Evolutionary conservation across 2,888 invertebrate genomes (phyloP), one percentile per base, ranked within the genome.

Genomic region (Cyclophora punctaria): DNA sequence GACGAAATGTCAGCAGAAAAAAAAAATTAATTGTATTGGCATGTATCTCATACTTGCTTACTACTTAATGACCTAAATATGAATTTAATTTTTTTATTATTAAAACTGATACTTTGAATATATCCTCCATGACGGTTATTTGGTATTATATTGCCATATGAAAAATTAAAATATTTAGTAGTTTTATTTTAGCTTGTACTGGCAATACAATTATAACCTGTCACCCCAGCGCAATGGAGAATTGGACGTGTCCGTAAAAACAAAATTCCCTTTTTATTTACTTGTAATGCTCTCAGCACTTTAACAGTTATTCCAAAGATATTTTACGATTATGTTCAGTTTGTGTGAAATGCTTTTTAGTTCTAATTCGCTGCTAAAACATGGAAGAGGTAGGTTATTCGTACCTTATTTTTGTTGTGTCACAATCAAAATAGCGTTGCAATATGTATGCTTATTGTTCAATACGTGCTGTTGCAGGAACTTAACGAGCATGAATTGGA

Each of bases 401-500:
- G 68, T 77, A 78, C 64, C 66, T 70, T 78, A 75, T 75, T 75
- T 79, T 76, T 78, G 75, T 81, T 80, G 76, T 83, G 79, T 84
- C 78, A 80, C 74, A 67, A 55, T 49, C 57, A 57, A 51, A 56
- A 58, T 53, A 54, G 46, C 47, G 45, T 47, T 34, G 20, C 46
- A 45, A 44, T 51, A 49, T 64, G 65, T 67, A 53, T 68, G 67
- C 54, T 67, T 55, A 73, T 75, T 77, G 71, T 75, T 63, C 59
- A 71, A 75, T 71, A 59, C 47, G 57, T 58, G 64, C 47, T 62
- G 64, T 83, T 85, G 64, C 71, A 89, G 89, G 88, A 86, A 75
- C 80, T 81, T 80, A 82, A 78, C 73, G 87, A 88, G 66, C 76
- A 84, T 80, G 89, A 89, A 61, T 68, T 84, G 75, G 86, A 88